phyloP scores from a whole-genome alignment of 2,797 vertebrate genomes.

The Yasuhikotakia modesta region DNA sequence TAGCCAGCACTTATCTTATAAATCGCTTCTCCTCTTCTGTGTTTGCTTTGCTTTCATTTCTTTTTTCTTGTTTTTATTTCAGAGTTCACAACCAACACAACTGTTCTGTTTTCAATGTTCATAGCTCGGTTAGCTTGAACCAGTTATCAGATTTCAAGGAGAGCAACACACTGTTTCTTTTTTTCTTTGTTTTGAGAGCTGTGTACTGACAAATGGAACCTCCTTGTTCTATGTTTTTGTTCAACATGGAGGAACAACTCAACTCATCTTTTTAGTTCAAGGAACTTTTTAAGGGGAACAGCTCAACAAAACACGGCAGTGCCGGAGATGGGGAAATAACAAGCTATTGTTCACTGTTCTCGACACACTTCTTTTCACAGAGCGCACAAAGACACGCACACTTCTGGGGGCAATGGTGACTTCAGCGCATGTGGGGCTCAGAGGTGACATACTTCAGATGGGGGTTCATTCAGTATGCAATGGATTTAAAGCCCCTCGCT shows the following conservation, averaged over 20 bases:
- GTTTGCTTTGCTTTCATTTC: neutral
- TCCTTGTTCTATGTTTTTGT: neutral
- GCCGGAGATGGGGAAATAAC: slow-evolving; percentile 16
- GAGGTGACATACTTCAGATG: slow-evolving; percentile 74
- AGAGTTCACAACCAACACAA: slow-evolving; percentile 5
- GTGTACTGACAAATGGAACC: slow-evolving; percentile 28
- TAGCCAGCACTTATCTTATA: slow-evolving; percentile 53
- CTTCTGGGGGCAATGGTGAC: slow-evolving; percentile 63
- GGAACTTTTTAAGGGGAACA: slow-evolving; percentile 2
- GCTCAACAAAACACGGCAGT: slow-evolving; percentile 40
- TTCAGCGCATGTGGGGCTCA: slow-evolving; percentile 70
- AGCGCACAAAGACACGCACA: slow-evolving; percentile 58
- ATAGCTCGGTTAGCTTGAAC: slow-evolving; percentile 1
- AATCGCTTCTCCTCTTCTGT: neutral
- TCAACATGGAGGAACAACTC: slow-evolving; percentile 23
- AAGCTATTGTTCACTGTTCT: slow-evolving; percentile 33
- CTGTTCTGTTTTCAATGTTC: slow-evolving; percentile 26
- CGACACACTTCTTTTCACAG: slow-evolving; percentile 58
- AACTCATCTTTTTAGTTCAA: slow-evolving; percentile 29
- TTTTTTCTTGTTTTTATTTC: slow-evolving; percentile 25
- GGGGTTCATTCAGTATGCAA: slow-evolving; percentile 72
- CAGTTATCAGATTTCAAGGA: slow-evolving; percentile 25
- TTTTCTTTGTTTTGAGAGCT: slow-evolving; percentile 12
- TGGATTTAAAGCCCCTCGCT: slow-evolving; percentile 73
- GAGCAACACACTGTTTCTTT: neutral